These are phyloP conservation scores for Oxyscelio sp. DNA, from an alignment of 2,888 invertebrate species.

Conservation along the genomic window DNA sequence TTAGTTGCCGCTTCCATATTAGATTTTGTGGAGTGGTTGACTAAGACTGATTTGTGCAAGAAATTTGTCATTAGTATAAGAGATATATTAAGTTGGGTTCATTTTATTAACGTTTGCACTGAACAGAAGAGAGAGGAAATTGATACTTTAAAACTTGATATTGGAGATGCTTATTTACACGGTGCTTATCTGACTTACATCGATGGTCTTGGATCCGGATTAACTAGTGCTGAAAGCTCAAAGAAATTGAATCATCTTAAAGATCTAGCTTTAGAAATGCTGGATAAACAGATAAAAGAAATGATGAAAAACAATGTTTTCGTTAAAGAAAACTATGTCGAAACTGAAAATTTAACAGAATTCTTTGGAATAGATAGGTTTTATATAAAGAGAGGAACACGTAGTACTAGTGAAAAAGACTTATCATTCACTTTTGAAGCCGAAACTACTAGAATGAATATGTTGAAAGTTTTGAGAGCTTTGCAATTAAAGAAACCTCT, in stretches of 20 bases:
- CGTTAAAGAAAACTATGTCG: slow-evolving; percentile 17
- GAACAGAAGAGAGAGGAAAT: slow-evolving; percentile 70
- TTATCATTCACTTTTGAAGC: no score
- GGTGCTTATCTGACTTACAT: slow-evolving; percentile 97
- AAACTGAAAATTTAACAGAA: slow-evolving; percentile 79
- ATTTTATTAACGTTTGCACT: slow-evolving; percentile 93
- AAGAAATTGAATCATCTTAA: slow-evolving; percentile 86
- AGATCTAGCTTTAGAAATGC: slow-evolving; percentile 90
- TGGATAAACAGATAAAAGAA: slow-evolving; percentile 89
- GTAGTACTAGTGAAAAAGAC: no score
- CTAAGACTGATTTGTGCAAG: slow-evolving; percentile 92
- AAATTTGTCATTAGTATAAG: slow-evolving; percentile 96
- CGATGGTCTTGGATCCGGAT: slow-evolving; percentile 96
- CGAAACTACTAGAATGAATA: no score
- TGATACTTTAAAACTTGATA: slow-evolving; percentile 86
- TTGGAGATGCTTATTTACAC: slow-evolving; percentile 93
- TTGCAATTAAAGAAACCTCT: no score
- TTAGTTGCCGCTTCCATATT: slow-evolving; percentile 93
- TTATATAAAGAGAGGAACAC: slow-evolving; percentile 91
- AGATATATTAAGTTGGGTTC: slow-evolving; percentile 97
- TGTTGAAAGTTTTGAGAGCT: no score
- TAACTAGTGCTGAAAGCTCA: slow-evolving; percentile 92
- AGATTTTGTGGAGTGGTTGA: slow-evolving; percentile 94
- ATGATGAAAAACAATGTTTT: slow-evolving; percentile 62
- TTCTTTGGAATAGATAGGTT: slow-evolving; percentile 94